Conservation (phyloP, 2,797 vertebrate genomes). For the Cossypha caffra region DNA sequence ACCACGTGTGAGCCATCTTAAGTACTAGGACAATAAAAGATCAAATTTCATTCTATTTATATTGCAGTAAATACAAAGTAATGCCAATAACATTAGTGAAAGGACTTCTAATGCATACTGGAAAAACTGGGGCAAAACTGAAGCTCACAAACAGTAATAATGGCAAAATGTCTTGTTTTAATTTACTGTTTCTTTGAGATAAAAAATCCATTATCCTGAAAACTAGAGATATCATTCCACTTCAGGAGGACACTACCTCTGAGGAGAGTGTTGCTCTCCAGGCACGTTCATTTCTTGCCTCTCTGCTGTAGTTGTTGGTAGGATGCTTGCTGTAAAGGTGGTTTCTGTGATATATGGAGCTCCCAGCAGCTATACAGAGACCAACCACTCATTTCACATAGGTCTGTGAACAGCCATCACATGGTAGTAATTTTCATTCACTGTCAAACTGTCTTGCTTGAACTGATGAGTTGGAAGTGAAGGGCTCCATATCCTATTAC, state of each 20-base stretch:
- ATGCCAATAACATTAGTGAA: background rate
- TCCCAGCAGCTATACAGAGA: background rate
- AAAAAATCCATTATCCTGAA: background rate
- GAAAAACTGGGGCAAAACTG: background rate
- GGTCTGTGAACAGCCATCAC: background rate
- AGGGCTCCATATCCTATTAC: conserved; percentile 35
- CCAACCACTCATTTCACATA: background rate
- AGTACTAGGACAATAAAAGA: background rate
- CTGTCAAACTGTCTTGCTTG: conserved; percentile 8
- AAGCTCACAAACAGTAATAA: background rate
- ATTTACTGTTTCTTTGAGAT: background rate
- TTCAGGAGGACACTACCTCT: background rate
- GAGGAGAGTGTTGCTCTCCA: background rate
- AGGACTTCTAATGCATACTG: background rate
- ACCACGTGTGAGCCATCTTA: accelerated
- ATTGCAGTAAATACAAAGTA: background rate
- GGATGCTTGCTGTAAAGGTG: background rate
- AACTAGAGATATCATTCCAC: background rate
- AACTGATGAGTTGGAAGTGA: conserved; percentile 31
- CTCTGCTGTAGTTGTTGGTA: background rate
- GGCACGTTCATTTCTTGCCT: background rate
- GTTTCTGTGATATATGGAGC: background rate
- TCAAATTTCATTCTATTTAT: background rate
- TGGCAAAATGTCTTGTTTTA: background rate
- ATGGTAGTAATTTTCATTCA: conserved; percentile 16